These are phyloP conservation scores for Noctua janthe DNA, from an alignment of 2,888 invertebrate species.

Conservation along the genomic window DNA sequence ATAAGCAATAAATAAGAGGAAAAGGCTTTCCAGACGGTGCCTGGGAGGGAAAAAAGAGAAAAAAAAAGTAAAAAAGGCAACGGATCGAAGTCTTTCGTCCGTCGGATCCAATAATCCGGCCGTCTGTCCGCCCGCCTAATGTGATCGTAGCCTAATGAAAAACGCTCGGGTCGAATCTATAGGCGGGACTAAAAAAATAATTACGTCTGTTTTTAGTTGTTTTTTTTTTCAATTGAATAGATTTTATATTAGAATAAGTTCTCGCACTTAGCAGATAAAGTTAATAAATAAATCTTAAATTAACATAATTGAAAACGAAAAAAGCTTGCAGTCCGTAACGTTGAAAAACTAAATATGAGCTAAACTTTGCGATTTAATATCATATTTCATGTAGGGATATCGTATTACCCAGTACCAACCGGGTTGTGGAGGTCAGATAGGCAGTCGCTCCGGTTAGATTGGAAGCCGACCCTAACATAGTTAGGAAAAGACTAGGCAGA, in stretches of 20 bases:
- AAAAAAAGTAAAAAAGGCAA: slow-evolving; percentile 84
- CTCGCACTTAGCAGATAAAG: background rate
- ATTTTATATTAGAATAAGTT: too few species aligned
- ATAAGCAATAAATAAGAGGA: slow-evolving; percentile 91
- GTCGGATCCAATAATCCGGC: slow-evolving; percentile 90
- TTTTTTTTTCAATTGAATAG: too few species aligned
- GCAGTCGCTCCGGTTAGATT: too few species aligned
- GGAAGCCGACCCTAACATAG: too few species aligned
- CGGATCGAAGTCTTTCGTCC: slow-evolving; percentile 90
- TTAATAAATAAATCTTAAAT: background rate
- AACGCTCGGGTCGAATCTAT: slow-evolving; percentile 79
- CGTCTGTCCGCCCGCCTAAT: slow-evolving; percentile 90
- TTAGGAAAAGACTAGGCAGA: too few species aligned
- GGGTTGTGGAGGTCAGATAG: too few species aligned
- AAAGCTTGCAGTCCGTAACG: too few species aligned
- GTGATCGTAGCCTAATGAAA: slow-evolving; percentile 90
- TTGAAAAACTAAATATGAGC: too few species aligned
- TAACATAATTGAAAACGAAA: background rate
- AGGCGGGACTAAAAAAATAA: slow-evolving; percentile 61
- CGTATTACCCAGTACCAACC: too few species aligned
- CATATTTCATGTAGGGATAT: too few species aligned
- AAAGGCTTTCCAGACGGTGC: slow-evolving; percentile 89
- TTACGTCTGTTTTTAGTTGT: background rate
- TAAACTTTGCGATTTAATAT: too few species aligned
- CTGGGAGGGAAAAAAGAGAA: slow-evolving; percentile 74